Evolutionary conservation across 2,113 vertebrate species (phyloP).

Genomic region (Phylloscopus trochiloides): DNA sequence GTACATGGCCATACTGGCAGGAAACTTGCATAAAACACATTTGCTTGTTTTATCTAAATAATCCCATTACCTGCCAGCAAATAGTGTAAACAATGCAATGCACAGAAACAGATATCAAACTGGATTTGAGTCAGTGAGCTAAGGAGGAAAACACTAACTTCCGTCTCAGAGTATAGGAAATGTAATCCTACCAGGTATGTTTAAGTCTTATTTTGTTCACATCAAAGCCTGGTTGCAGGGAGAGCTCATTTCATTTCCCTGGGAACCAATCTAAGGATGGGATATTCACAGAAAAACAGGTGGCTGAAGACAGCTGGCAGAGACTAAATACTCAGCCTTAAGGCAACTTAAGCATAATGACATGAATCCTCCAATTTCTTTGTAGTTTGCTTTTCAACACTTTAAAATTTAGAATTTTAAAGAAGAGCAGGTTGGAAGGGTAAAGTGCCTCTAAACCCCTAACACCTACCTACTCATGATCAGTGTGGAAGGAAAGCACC

Average conservation of each 20-base stretch:
- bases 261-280: background rate
- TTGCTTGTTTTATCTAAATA: constrained; percentile 16
- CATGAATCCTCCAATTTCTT: background rate
- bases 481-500: background rate
- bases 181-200: background rate
- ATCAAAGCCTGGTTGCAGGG: background rate
- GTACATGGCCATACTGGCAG: background rate
- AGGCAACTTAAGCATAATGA: background rate
- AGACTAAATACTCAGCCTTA: background rate
- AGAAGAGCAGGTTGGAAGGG: background rate
- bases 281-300: background rate
- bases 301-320: background rate
- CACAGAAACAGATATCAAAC: background rate
- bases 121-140: background rate
- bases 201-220: background rate
- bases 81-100: background rate
- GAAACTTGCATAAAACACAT: background rate
- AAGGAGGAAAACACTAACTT: background rate
- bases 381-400: background rate
- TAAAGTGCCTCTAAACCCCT: background rate
- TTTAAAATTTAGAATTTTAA: background rate
- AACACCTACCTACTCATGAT: fast-evolving
- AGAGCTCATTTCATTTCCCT: background rate
- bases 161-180: background rate
- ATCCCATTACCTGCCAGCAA: background rate